Base-by-base conservation (phyloP, 1,140 invertebrate species). In the Musca vetustissima region DNA sequence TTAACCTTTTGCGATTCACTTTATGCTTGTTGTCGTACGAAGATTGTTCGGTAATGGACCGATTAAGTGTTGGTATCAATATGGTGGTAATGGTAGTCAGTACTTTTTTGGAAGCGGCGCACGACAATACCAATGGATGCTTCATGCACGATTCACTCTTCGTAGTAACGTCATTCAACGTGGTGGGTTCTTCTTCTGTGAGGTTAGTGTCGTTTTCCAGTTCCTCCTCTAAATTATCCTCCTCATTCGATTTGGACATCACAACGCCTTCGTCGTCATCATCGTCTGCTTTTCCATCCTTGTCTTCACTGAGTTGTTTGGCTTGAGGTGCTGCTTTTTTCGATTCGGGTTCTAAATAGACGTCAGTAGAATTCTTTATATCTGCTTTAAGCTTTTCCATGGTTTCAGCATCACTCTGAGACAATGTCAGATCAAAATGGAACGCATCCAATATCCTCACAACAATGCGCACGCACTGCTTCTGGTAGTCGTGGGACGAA, bases 401-500 rank as follows among this genome's bases (percentile, higher is more conserved):
- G 0, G 69, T 50, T 15, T 66, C 21, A 9, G 66, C 68, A 70
- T 75, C 70, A 72, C 76, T 69, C 28, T 86, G 83, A 0, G 85
- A 86, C 78, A 90, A 89, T 0, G 87, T 89, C 28, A 98, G 83
- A 86, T 98, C 93, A 83, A 93, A 98, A 84, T 98, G 96, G 78
- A 98, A 99, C 1, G 91, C 89, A 83, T 98, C 93, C 28, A 99
- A 83, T 66, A 98, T 90, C 1, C 87, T 88, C 0, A 95, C 89
- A 17, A 97, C 84, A 49, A 97, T 87, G 72, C 92, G 89, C 1
- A 94, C 89, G 52, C 91, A 83, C 74, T 94, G 91, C 77, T 93
- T 95, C 75, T 97, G 93, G 83, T 90, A 89, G 15, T 92, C 89
- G 0, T 88, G 72, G 4, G 88, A 87, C 48, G 84, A 84, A 6